Conservation (phyloP, 1,140 invertebrate species). For the Zaprionus gabonicus region DNA sequence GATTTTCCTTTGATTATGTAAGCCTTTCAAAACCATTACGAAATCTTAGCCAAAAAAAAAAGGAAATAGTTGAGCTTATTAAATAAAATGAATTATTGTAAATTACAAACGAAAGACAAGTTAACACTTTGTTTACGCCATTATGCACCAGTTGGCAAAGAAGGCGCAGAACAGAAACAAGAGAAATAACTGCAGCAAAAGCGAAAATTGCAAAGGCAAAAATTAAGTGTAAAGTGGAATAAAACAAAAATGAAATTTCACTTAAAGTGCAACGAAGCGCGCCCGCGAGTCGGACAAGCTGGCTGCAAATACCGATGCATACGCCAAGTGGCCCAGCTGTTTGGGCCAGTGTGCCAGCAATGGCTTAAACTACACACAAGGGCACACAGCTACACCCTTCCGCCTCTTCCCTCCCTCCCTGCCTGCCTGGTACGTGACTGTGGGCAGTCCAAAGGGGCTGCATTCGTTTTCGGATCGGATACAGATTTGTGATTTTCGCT, state of each 20-base stretch:
- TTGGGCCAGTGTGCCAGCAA: conserved; percentile 31
- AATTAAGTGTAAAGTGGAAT: conserved; percentile 6
- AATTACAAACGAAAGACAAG: conserved; percentile 38
- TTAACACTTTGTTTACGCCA: conserved; percentile 61
- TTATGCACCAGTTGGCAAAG: conserved; percentile 70
- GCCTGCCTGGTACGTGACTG: conserved; percentile 34
- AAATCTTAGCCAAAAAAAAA: conserved; percentile 41
- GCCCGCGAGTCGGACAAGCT: conserved; percentile 24
- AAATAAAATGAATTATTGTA: not conserved
- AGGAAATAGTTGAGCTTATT: not conserved
- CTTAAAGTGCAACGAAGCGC: conserved; percentile 60
- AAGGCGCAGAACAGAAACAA: conserved; percentile 39
- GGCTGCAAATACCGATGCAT: conserved; percentile 41
- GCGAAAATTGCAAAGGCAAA: conserved; percentile 22
- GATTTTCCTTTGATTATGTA: not conserved
- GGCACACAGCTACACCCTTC: conserved; percentile 10
- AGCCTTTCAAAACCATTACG: conserved; percentile 37
- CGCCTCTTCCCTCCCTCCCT: not conserved
- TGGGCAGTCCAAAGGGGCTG: conserved; percentile 15
- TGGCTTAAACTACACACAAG: conserved; percentile 31
- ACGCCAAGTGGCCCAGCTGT: conserved; percentile 17
- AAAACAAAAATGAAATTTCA: conserved; percentile 67
- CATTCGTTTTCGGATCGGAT: conserved; percentile 7
- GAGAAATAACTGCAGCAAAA: conserved; percentile 29
- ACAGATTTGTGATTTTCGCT: conserved; percentile 59